These are phyloP conservation scores for Myiozetetes cayanensis DNA, from an alignment of 2,113 vertebrate species.

Conservation along the genomic window DNA sequence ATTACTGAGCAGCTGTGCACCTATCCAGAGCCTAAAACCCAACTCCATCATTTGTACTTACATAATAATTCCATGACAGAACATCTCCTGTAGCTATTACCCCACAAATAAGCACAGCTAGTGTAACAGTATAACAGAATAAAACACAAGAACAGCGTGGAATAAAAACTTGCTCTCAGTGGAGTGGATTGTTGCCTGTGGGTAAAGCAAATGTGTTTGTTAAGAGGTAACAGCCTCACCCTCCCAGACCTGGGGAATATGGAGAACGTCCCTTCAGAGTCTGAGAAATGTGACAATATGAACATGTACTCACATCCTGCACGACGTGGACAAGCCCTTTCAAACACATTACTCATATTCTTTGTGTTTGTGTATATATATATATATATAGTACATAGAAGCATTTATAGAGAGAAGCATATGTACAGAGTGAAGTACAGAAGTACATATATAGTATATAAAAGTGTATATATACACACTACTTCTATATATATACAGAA, in stretches of 20 bases:
- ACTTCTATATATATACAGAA: neutral
- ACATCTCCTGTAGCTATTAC: neutral
- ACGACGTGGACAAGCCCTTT: neutral
- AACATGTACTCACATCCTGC: neutral
- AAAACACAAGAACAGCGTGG: accelerated
- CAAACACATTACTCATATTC: neutral
- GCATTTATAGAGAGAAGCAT: neutral
- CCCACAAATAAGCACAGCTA: neutral
- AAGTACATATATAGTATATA: neutral
- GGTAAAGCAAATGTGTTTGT: neutral
- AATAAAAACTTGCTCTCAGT: neutral
- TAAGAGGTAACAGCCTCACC: neutral
- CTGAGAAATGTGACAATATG: neutral
- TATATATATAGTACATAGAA: neutral
- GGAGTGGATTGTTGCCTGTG: neutral
- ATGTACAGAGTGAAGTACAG: neutral
- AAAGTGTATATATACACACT: neutral
- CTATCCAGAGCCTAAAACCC: neutral
- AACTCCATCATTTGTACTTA: neutral
- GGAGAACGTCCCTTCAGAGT: neutral
- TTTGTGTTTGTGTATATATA: neutral
- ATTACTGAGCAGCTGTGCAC: neutral
- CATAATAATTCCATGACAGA: neutral
- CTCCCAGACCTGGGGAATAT: neutral
- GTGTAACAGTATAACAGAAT: neutral